phyloP scores from a whole-genome alignment of 2,888 invertebrate genomes.

The Cryptus viduatorius region DNA sequence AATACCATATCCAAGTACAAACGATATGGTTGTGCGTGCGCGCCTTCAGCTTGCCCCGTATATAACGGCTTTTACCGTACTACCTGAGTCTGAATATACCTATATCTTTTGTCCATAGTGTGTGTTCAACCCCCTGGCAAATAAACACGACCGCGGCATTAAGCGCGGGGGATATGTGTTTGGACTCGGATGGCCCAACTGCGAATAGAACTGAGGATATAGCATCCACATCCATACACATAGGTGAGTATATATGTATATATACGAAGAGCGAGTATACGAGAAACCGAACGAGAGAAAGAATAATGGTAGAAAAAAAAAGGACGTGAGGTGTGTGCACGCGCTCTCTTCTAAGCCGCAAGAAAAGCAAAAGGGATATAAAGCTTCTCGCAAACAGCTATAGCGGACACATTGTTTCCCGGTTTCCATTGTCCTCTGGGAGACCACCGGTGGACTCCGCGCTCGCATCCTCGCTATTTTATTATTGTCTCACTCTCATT shows the following conservation, averaged over 20 bases:
- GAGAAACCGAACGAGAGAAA: conserved; percentile 51
- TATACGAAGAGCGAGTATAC: not conserved
- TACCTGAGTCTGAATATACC: conserved; percentile 4
- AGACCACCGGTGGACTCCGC: conserved; percentile 55
- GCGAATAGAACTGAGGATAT: conserved; percentile 35
- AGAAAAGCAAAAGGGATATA: conserved; percentile 74
- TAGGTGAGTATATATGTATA: conserved; percentile 9
- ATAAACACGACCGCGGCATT: conserved; percentile 54
- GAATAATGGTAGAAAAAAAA: conserved; percentile 51
- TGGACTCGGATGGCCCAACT: conserved; percentile 40
- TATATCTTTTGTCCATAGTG: conserved; percentile 19
- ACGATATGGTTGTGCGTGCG: conserved; percentile 32
- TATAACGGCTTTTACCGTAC: conserved; percentile 12
- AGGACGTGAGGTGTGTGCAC: conserved; percentile 35
- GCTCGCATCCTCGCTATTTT: conserved; percentile 58
- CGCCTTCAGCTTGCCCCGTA: not conserved
- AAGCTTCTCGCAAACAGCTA: conserved; percentile 71
- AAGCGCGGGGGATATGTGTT: conserved; percentile 30
- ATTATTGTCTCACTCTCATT: conserved; percentile 59
- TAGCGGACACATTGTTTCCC: conserved; percentile 74
- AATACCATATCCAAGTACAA: conserved; percentile 19
- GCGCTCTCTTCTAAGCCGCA: conserved; percentile 71
- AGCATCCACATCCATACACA: not conserved
- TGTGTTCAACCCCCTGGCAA: conserved; percentile 18
- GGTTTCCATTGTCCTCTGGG: conserved; percentile 66